Evolutionary conservation across 2,797 vertebrate species (phyloP).

Genomic region (Clarias pachynema): DNA sequence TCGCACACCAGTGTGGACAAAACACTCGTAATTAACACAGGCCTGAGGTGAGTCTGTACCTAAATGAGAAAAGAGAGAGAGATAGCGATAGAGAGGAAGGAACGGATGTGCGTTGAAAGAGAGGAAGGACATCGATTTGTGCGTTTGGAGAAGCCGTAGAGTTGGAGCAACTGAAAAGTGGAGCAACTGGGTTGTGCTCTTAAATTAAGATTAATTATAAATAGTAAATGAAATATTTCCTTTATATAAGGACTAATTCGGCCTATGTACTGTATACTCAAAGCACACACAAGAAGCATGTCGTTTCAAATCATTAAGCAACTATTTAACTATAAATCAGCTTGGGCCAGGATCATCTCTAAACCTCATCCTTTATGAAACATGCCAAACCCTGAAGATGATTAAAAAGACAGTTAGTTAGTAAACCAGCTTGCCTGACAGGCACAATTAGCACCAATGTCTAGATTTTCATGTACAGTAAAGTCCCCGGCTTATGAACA

Average conservation of each 20-base stretch:
- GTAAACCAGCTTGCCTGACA: no score
- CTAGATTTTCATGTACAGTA: not conserved
- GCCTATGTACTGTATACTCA: not conserved
- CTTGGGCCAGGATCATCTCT: not conserved
- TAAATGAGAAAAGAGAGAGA: slow-evolving; percentile 34
- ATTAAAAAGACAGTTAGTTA: not conserved
- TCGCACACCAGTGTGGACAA: slow-evolving; percentile 62
- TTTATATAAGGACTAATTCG: not conserved
- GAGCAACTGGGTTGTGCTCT: not conserved
- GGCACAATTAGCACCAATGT: not conserved
- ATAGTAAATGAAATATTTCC: slow-evolving; percentile 2
- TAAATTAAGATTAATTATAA: slow-evolving; percentile 18
- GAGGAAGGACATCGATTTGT: slow-evolving; percentile 42
- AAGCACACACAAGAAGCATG: not conserved
- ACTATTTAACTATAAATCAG: not conserved
- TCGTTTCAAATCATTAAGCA: not conserved
- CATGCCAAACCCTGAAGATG: not conserved
- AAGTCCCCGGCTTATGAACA: no score
- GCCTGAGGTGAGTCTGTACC: slow-evolving; percentile 46
- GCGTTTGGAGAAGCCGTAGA: slow-evolving; percentile 41
- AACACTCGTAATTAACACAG: slow-evolving; percentile 53
- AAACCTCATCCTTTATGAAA: not conserved
- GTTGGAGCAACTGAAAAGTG: slow-evolving; percentile 5
- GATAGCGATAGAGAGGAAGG: slow-evolving; percentile 17
- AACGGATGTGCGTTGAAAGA: not conserved